Evolutionary conservation across 2,113 vertebrate genomes (phyloP).

Genomic region (Sakesphorus luctuosus): DNA sequence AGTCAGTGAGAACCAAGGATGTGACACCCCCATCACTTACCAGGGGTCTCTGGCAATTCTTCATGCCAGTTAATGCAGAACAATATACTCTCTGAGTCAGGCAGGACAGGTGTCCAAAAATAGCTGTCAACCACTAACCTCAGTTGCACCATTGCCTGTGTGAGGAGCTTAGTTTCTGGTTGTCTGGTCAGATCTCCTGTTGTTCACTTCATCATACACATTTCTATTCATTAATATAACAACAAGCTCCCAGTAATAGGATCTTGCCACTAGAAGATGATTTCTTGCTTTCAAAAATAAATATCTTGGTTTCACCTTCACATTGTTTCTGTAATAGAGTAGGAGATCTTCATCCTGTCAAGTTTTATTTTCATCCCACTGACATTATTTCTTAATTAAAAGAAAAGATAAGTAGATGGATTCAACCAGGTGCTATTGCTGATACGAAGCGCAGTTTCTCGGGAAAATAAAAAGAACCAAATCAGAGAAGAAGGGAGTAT

Average conservation of each 20-base stretch:
- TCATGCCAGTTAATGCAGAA: constrained; percentile 27
- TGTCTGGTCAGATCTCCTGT: background rate
- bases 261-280: constrained; percentile 29
- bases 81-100: constrained; percentile 57
- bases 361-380: constrained; percentile 60
- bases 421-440: constrained; percentile 37
- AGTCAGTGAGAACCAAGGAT: background rate
- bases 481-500: background rate
- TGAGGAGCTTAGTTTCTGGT: constrained; percentile 14
- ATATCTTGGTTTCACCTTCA: constrained; percentile 24
- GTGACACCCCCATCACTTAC: background rate
- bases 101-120: constrained; percentile 36
- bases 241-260: constrained; percentile 30
- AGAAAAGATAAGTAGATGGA: constrained; percentile 59
- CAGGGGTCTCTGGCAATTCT: constrained; percentile 28
- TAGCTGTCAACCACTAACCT: constrained; percentile 21
- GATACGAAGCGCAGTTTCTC: background rate
- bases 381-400: constrained; percentile 73
- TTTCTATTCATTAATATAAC: constrained; percentile 56
- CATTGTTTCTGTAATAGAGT: constrained; percentile 13
- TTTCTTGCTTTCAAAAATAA: constrained; percentile 54
- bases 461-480: background rate
- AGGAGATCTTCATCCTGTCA: constrained; percentile 44
- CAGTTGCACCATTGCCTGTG: constrained; percentile 8
- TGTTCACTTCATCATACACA: constrained; percentile 4